phyloP scores from a whole-genome alignment of 2,888 invertebrate genomes.

The Tenodera sinensis region DNA sequence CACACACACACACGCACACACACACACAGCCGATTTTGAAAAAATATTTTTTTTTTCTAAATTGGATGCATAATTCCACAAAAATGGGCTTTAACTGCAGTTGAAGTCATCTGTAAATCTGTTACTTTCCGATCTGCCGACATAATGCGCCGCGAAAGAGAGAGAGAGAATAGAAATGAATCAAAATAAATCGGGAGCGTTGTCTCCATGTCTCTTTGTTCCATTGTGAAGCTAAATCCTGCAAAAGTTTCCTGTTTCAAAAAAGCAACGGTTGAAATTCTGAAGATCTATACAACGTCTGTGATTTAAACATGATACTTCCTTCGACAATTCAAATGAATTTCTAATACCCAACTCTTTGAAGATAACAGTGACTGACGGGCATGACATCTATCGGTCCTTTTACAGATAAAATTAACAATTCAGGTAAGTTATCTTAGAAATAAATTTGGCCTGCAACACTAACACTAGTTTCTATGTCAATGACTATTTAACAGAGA shows the following conservation, averaged over 20 bases:
- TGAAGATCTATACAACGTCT: not conserved
- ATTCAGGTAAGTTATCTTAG: too few species aligned
- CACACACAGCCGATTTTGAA: too few species aligned
- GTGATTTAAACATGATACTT: not conserved
- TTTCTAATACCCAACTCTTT: not conserved
- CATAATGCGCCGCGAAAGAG: not conserved
- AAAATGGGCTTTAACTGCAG: too few species aligned
- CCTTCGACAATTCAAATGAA: not conserved
- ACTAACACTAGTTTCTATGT: too few species aligned
- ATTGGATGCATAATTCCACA: too few species aligned
- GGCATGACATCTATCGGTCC: too few species aligned
- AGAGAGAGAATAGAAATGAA: not conserved
- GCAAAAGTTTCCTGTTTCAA: not conserved
- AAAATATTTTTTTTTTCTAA: too few species aligned
- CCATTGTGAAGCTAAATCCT: not conserved
- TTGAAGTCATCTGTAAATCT: not conserved
- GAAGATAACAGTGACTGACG: too few species aligned
- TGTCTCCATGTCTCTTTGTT: not conserved
- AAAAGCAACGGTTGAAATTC: not conserved
- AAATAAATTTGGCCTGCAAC: too few species aligned
- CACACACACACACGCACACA: too few species aligned
- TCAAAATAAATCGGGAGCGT: conserved; percentile 9
- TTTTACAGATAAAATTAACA: too few species aligned
- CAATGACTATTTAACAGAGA: too few species aligned
- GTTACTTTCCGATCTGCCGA: not conserved